Conservation (phyloP, 2,113 vertebrate genomes). For the Raphicerus campestris region DNA sequence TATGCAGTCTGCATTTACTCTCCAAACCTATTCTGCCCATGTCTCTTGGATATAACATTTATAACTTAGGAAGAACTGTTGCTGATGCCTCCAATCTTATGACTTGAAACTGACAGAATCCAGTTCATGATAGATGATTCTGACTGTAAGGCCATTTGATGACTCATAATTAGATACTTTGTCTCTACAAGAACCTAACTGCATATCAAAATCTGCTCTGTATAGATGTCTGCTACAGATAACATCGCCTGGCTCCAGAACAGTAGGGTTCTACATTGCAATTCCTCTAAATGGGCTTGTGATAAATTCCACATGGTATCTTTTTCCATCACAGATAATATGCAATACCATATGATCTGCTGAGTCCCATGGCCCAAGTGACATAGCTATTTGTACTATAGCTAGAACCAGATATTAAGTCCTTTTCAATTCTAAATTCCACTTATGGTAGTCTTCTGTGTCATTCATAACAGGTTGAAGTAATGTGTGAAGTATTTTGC, state of each 20-base stretch:
- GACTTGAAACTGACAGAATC: not conserved
- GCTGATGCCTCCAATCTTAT: not conserved
- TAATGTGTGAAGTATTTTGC: not conserved
- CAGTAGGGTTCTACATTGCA: not conserved
- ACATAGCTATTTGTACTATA: not conserved
- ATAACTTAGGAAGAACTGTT: not conserved
- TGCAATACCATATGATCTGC: not conserved
- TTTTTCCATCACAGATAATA: not conserved
- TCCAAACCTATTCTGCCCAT: not conserved
- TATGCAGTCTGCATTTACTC: not conserved
- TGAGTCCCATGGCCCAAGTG: not conserved
- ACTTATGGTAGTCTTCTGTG: not conserved
- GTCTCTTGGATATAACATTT: not conserved
- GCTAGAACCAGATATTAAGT: not conserved
- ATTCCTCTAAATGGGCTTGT: not conserved
- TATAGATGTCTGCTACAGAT: not conserved
- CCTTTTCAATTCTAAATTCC: not conserved
- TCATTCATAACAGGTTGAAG: not conserved
- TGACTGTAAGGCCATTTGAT: not conserved
- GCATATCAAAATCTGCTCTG: not conserved
- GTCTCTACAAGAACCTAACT: not conserved
- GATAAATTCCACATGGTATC: not conserved
- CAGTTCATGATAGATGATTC: not conserved
- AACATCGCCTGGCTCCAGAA: not conserved
- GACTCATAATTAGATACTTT: not conserved